phyloP scores from a whole-genome alignment of 2,888 invertebrate genomes.

The Drosophila siamana region DNA sequence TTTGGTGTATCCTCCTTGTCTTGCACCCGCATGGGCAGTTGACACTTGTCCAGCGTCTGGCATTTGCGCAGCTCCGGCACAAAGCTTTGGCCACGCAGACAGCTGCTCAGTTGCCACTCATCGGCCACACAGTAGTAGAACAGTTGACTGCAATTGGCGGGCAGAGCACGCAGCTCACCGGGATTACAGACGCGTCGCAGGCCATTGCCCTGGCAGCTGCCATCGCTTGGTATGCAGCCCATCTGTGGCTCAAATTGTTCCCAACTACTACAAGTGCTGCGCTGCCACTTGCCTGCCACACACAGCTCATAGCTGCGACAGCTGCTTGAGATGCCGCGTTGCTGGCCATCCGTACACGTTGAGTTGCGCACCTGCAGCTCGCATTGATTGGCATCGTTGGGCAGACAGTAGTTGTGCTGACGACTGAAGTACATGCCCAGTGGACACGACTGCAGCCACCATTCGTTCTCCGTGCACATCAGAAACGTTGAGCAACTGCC shows the following conservation, averaged over 20 bases:
- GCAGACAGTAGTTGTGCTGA: conserved; percentile 73
- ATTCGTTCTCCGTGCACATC: conserved; percentile 78
- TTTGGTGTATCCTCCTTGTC: neutral
- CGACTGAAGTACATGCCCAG: conserved; percentile 79
- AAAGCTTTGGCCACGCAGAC: conserved; percentile 74
- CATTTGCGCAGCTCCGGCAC: conserved; percentile 45
- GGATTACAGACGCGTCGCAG: conserved; percentile 65
- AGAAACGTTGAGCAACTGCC: conserved; percentile 74
- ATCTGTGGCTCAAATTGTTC: conserved; percentile 60
- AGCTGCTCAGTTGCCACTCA: conserved; percentile 74
- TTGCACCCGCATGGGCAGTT: neutral
- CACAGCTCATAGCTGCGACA: conserved; percentile 68
- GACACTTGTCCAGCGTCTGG: conserved; percentile 56
- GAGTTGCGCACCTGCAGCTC: neutral
- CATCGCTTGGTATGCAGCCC: conserved; percentile 57
- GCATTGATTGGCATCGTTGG: conserved; percentile 68
- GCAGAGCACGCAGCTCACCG: conserved; percentile 53
- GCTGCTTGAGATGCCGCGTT: conserved; percentile 39
- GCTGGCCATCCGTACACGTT: conserved; percentile 37
- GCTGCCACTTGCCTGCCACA: conserved; percentile 31
- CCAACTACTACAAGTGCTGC: conserved; percentile 25
- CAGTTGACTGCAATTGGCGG: conserved; percentile 68
- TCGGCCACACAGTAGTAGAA: conserved; percentile 76
- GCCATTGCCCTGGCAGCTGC: conserved; percentile 75
- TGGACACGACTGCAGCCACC: conserved; percentile 82